phyloP scores from a whole-genome alignment of 2,888 invertebrate species.

The Automeris io region DNA sequence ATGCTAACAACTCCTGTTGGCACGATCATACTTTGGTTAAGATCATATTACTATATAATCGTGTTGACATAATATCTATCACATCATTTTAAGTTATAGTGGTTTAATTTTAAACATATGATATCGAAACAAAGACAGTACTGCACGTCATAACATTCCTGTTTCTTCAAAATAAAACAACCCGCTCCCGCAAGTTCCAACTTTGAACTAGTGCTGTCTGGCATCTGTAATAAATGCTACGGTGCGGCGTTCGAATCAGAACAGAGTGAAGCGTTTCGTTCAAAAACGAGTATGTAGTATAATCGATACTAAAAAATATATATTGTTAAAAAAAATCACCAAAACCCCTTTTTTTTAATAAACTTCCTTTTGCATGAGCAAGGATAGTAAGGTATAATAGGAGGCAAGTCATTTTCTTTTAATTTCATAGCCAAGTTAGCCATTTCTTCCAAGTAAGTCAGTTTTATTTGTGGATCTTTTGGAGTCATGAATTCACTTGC shows the following conservation, averaged over 20 bases:
- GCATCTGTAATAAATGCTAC: too few relatives aligned
- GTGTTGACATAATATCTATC: conserved; percentile 42
- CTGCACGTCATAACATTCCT: conserved; percentile 76
- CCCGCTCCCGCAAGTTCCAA: conserved; percentile 35
- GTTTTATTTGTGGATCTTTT: conserved; percentile 47
- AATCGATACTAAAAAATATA: conserved; percentile 9
- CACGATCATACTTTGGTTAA: conserved; percentile 71
- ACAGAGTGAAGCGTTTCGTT: too few relatives aligned
- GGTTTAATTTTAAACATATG: conserved; percentile 44
- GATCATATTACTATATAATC: conserved; percentile 53
- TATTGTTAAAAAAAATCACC: conserved; percentile 14
- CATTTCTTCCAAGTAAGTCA: conserved; percentile 49
- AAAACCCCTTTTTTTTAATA: conserved; percentile 25
- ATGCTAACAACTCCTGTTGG: conserved; percentile 68
- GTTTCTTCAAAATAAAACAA: conserved; percentile 37
- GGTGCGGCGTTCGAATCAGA: conserved; percentile 3
- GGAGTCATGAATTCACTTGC: conserved; percentile 47
- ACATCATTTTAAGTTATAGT: conserved; percentile 52
- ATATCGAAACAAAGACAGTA: conserved; percentile 70
- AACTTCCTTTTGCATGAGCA: conserved; percentile 39
- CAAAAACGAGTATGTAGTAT: conserved; percentile 1
- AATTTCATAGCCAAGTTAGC: conserved; percentile 39
- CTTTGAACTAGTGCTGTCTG: conserved; percentile 13
- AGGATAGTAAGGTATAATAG: conserved; percentile 30
- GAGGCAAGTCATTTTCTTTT: conserved; percentile 37